Evolutionary conservation across 2,888 invertebrate species (phyloP).

Genomic region (Lasioglossum lativentre): DNA sequence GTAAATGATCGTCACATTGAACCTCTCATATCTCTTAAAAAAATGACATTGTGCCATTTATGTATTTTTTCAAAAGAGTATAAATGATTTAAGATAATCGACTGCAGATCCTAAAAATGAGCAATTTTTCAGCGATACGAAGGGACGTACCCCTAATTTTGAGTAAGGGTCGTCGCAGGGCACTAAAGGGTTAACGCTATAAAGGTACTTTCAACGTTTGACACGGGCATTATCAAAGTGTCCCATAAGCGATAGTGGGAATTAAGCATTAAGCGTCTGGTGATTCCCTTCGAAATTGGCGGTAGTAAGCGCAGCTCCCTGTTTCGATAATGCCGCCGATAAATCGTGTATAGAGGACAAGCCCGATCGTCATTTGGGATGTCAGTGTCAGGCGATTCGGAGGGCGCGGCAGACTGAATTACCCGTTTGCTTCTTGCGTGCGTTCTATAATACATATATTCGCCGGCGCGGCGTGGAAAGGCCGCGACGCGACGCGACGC

Average conservation of each 20-base stretch:
- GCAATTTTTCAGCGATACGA: background rate
- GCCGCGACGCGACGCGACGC: background rate
- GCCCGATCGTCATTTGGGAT: constrained; percentile 27
- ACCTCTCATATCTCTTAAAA: no score
- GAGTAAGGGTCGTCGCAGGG: background rate
- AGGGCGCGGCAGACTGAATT: constrained; percentile 12
- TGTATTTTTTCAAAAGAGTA: background rate
- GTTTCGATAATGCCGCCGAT: constrained; percentile 23
- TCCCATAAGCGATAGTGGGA: background rate
- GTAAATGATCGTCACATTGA: no score
- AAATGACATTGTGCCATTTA: no score
- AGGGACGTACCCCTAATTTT: background rate
- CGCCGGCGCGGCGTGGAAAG: constrained; percentile 13
- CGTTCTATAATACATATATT: constrained; percentile 51
- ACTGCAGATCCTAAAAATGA: background rate
- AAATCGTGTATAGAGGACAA: constrained; percentile 38
- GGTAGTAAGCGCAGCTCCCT: background rate
- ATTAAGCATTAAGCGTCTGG: constrained; percentile 32
- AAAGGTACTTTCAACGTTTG: background rate
- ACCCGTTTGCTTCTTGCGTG: constrained; percentile 43
- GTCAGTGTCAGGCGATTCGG: constrained; percentile 47
- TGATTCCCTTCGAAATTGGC: constrained; percentile 10
- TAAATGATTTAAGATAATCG: background rate
- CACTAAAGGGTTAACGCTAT: background rate
- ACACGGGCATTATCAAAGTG: background rate